Evolutionary conservation across 2,888 invertebrate genomes (phyloP).

Genomic region (Endotricha flammealis): DNA sequence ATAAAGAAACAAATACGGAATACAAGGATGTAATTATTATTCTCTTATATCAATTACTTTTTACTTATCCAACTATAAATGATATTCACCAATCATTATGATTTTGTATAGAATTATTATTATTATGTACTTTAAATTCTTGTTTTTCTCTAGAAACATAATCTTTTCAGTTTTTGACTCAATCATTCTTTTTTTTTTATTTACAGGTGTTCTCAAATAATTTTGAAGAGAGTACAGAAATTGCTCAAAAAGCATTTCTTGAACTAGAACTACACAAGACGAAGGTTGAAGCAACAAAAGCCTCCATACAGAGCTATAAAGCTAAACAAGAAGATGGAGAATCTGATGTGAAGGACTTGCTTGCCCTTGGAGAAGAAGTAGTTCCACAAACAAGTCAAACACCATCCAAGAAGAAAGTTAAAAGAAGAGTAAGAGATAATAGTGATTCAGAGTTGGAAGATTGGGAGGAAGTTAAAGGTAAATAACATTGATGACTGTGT

Average conservation of each 20-base stretch:
- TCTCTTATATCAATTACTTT: too few relatives aligned
- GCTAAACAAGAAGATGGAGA: slow-evolving; percentile 33
- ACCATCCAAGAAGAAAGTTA: slow-evolving; percentile 34
- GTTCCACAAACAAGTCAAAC: slow-evolving; percentile 28
- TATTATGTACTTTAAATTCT: too few relatives aligned
- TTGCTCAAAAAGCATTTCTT: slow-evolving; percentile 70
- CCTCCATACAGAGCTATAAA: slow-evolving; percentile 71
- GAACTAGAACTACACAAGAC: slow-evolving; percentile 79
- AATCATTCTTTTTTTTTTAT: too few relatives aligned
- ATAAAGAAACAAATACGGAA: slow-evolving; percentile 38
- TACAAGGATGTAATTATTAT: slow-evolving; percentile 58
- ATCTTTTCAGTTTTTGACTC: too few relatives aligned
- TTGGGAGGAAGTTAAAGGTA: slow-evolving; percentile 86
- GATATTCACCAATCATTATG: too few relatives aligned
- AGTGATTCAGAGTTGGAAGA: slow-evolving; percentile 83
- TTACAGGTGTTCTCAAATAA: slow-evolving; percentile 60
- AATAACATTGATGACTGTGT: neutral
- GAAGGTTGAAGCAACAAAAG: slow-evolving; percentile 80
- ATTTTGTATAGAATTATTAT: too few relatives aligned
- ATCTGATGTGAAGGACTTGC: slow-evolving; percentile 79
- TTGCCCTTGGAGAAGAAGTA: slow-evolving; percentile 81
- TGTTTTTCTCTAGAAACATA: too few relatives aligned
- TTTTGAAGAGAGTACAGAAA: slow-evolving; percentile 52
- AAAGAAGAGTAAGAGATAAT: slow-evolving; percentile 38
- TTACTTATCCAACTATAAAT: too few relatives aligned